Evolutionary conservation across 2,797 vertebrate species (phyloP).

Genomic region (Anguilla megastoma): DNA sequence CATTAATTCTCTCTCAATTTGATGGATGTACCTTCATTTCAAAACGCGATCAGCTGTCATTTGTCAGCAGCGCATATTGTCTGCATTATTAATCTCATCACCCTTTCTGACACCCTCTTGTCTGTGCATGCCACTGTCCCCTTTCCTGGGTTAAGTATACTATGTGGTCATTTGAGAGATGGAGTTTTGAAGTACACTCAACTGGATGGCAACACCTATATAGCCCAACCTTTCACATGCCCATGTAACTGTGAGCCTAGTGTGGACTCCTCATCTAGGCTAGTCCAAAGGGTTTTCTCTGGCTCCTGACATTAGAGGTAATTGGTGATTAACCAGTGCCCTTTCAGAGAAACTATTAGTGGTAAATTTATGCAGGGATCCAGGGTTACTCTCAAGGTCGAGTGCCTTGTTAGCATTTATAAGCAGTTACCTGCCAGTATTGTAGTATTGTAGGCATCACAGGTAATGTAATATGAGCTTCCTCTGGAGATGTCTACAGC

Average conservation of each 20-base stretch:
- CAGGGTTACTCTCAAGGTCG: background rate
- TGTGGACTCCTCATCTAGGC: background rate
- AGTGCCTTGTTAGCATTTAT: background rate
- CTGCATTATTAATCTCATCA: background rate
- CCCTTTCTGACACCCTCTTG: background rate
- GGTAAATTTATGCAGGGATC: background rate
- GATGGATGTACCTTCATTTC: background rate
- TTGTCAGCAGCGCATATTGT: constrained; percentile 49
- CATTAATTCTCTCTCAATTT: constrained; percentile 15
- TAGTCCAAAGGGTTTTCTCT: background rate
- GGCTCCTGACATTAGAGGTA: constrained; percentile 2
- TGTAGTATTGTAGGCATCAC: background rate
- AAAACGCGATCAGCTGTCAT: constrained; percentile 4
- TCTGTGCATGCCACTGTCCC: background rate
- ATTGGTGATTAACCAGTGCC: background rate
- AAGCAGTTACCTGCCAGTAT: background rate
- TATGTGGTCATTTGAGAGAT: no score
- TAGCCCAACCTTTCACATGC: background rate
- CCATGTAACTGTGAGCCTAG: background rate
- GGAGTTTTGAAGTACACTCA: background rate
- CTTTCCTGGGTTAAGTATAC: background rate
- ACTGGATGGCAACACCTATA: background rate
- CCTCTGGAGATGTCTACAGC: background rate
- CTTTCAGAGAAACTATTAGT: background rate
- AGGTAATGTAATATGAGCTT: background rate